These are phyloP conservation scores for Drosophila yooni DNA, from an alignment of 2,888 invertebrate species.

Conservation along the genomic window DNA sequence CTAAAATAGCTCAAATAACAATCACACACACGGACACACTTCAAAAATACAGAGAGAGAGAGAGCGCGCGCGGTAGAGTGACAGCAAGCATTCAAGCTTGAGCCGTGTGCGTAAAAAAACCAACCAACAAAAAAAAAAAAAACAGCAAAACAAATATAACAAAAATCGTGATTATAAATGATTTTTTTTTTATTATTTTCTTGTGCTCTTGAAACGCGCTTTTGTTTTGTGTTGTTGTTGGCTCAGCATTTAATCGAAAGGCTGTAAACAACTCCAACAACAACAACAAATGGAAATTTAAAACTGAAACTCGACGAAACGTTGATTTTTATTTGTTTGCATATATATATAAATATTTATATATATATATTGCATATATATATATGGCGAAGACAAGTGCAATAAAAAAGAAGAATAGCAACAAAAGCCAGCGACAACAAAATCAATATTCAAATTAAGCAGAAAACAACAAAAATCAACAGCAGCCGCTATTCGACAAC, in stretches of 20 bases:
- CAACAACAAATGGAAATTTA: constrained; percentile 31
- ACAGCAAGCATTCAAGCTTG: constrained; percentile 37
- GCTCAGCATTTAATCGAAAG: constrained; percentile 47
- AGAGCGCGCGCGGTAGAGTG: constrained; percentile 18
- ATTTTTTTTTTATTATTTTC: constrained; percentile 21
- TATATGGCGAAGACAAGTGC: constrained; percentile 60
- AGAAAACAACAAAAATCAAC: constrained; percentile 37
- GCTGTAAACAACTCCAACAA: constrained; percentile 37
- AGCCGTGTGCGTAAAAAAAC: constrained; percentile 56
- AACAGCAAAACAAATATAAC: constrained; percentile 42
- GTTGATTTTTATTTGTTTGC: constrained; percentile 17
- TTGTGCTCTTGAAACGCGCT: constrained; percentile 53
- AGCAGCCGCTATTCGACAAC: constrained; percentile 55
- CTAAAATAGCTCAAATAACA: constrained; percentile 51
- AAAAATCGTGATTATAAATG: constrained; percentile 38
- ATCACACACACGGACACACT: constrained; percentile 21
- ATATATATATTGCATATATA: background rate
- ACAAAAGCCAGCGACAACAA: constrained; percentile 47
- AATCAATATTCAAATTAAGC: constrained; percentile 76
- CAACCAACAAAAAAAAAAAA: constrained; percentile 17
- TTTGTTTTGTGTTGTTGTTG: constrained; percentile 34
- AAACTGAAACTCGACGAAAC: constrained; percentile 34
- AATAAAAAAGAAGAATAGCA: constrained; percentile 60
- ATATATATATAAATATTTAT: background rate
- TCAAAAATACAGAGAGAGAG: background rate